Evolutionary conservation across 1,140 invertebrate species (phyloP), one percentile per base, ranked within the genome.

Genomic region (Zaprionus lachaisei): DNA sequence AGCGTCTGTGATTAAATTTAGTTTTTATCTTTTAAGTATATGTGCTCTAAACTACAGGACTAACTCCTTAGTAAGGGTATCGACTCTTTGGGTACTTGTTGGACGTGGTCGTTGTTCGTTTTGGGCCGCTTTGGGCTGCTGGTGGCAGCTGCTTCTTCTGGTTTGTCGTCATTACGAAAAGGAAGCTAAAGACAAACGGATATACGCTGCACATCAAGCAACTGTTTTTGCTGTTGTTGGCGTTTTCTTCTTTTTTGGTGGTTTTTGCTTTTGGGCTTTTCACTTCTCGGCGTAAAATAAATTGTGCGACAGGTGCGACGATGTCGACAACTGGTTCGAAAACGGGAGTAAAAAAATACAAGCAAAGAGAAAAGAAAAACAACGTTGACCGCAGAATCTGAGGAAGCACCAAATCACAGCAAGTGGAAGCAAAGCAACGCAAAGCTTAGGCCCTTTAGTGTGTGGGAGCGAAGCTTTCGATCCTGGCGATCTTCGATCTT

Each of bases 171-270:
- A 84, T 90, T 89, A 89, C 84, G 69, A 84, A 87, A 84, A 87
- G 84, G 84, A 87, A 89, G 84, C 84, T 89, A 89, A 89, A 89
- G 84, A 90, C 84, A 89, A 87, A 89, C 85, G 84, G 84, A 89
- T 89, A 89, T 89, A 85, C 84, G 81, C 69, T 72, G 81, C 84
- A 84, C 81, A 87, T 87, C 84, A 87, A 87, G 84, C 84, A 89
- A 89, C 84, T 89, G 84, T 83, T 76, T 89, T 81, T 79, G 71
- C 55, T 61, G 28, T 54, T 22, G 24, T 4, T 41, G 63, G 24
- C 9, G 37, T 47, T 72, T 60, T 64, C 77, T 63, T 24, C 47
- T 66, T 79, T 85, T 86, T 83, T 70, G 61, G 75, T 51, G 66
- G 67, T 89, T 86, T 68, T 66, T 79, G 71, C 71, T 68, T 82